A percentile compares a stretch with the other conserved stretches of the same genome.
Conservation (phyloP, 2,113 vertebrate species). For the Lophochroa leadbeateri region DNA sequence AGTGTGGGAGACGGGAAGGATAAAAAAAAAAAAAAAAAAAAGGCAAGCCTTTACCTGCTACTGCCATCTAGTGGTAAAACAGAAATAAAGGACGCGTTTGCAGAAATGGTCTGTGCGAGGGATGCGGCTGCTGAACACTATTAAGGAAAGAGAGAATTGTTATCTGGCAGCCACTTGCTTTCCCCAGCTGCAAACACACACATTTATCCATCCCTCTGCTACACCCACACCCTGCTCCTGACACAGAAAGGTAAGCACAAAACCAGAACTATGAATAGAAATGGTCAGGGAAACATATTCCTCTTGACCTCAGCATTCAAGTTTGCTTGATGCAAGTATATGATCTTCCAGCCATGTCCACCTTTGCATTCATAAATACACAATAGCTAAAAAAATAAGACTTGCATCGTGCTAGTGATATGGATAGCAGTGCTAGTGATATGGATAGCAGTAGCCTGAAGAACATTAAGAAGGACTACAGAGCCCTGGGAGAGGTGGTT, state of each 20-base stretch:
- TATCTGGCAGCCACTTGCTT: not conserved
- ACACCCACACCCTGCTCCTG: not conserved
- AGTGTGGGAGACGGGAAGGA: rapidly evolving
- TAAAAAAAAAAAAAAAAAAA: not conserved
- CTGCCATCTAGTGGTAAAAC: constrained; percentile 78
- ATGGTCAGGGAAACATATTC: not conserved
- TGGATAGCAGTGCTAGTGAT: no score
- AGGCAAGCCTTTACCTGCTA: constrained; percentile 64
- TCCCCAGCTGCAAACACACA: not conserved
- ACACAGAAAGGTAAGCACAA: not conserved
- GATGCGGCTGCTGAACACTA: not conserved
- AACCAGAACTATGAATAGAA: not conserved
- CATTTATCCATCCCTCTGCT: not conserved
- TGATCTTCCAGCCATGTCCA: not conserved
- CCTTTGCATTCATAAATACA: not conserved
- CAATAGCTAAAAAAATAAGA: not conserved
- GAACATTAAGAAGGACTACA: no score
- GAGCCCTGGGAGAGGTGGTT: no score
- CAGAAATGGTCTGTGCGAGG: not conserved
- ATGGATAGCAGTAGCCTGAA: no score
- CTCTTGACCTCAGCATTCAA: not conserved
- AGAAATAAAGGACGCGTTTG: not conserved
- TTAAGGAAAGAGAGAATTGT: not conserved
- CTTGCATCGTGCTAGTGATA: no score
- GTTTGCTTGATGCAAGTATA: not conserved